Base-by-base conservation (phyloP, 2,888 invertebrate species). In the Artemia sp. region DNA sequence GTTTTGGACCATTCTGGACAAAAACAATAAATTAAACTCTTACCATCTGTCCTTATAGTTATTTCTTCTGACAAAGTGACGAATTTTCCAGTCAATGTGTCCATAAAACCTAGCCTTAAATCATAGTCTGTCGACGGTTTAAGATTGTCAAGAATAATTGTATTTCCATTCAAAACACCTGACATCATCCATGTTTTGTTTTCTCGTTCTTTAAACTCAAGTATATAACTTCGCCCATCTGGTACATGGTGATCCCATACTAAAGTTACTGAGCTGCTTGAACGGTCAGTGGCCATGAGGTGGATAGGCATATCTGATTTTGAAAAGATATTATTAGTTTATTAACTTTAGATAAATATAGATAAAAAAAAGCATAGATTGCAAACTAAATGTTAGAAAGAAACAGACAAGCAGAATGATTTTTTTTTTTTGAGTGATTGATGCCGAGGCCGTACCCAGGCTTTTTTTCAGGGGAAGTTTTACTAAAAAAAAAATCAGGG, bases 111-210 rank as follows among this genome's bases (percentile, higher is more conserved):
- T 10, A 58, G 8, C 19, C 58, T 58, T n/a, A 58, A 8, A 19
- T 58, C 58, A 58, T 58, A 58, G n/a, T 58, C n/a, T 14, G 58
- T 58, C n/a, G 58, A 58, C 10, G 58, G 58, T 19, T 19, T 58
- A n/a, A 58, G 19, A 19, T 58, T 58, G 58, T n/a, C 19, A n/a
- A 58, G 10, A 9, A 58, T 19, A n/a, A 58, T 14, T 14, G n/a
- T 58, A 19, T 58, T 58, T 19, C 58, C 58, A 19, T n/a, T 14
- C 10, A 19, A n/a, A n/a, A 19, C 58, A n/a, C 10, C 58, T n/a
- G n/a, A 19, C 8, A 19, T 58, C 19, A 14, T n/a, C 58, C 58
- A 58, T 8, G 58, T 58, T 9, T 58, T n/a, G 19, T 58, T 58
- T 58, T 19, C 58, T 58, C n/a, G n/a, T 19, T 8, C 58, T 58